Base-by-base conservation (phyloP, 1,140 invertebrate genomes). In the Drosophila prosaltans region DNA sequence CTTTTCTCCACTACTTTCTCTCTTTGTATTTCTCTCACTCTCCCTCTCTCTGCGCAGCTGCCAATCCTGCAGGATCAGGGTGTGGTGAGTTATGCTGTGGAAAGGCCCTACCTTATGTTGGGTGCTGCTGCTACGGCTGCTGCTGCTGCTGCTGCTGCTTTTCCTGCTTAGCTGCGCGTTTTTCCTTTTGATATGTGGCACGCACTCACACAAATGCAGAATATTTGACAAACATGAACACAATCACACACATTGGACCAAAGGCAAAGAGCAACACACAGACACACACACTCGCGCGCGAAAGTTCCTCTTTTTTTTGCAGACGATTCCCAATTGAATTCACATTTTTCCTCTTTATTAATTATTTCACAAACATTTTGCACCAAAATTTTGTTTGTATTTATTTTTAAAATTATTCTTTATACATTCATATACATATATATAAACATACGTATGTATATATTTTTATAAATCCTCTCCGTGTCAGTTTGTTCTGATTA, bases 61-160 rank as follows among this genome's bases (percentile, higher is more conserved):
- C 84, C 74, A 79, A 65, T 32, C 32, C 63, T 84, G 83, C 84
- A 91, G 83, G 80, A 88, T 91, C 81, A 91, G 90, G 90, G 90
- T 91, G 90, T 91, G 90, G 86, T 91, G 90, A 91, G 81, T 91
- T 78, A 81, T 76, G 82, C 78, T 83, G 80, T 88, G 75, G 63
- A 73, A 89, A 89, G 36, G 84, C 82, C 82, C 75, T 85, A 85
- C 82, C 82, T 86, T 81, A 75, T 83, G 84, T 63, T 74, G 62
- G 75, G 80, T 65, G 68, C 79, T 72, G 72, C 39, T 45, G 36
- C 41, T 65, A 30, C 55, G 7, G 45, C 26, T 45, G 59, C 36
- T 64, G 59, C 39, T 24, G 54, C 70, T 71, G 73, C 58, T 43
- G 54, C 66, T 67, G 66, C 67, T 48, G 73, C 60, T 79, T 80